These are phyloP conservation scores for Meganola albula DNA, from an alignment of 2,888 invertebrate species.

Conservation along the genomic window DNA sequence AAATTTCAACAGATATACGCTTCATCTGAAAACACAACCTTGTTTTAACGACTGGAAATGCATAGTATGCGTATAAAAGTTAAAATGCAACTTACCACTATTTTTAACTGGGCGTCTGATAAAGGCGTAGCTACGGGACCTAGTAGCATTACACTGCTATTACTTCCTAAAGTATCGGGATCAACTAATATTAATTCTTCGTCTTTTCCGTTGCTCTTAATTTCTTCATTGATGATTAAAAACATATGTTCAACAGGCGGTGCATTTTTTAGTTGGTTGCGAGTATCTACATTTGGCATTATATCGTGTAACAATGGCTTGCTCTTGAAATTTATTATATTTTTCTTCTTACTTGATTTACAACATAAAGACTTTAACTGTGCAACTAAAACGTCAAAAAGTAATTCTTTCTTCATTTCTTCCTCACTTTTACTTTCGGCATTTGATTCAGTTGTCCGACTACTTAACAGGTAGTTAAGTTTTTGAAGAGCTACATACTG, in stretches of 20 bases:
- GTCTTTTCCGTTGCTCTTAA: conserved; percentile 50
- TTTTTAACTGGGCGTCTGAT: conserved; percentile 49
- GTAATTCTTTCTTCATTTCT: conserved; percentile 51
- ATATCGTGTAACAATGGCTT: conserved; percentile 29
- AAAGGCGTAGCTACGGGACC: conserved; percentile 60
- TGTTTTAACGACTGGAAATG: neutral
- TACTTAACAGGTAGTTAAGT: conserved; percentile 49
- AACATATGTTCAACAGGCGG: conserved; percentile 53
- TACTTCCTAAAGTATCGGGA: conserved; percentile 58
- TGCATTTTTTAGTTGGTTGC: conserved; percentile 12
- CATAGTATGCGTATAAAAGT: neutral
- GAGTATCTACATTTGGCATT: conserved; percentile 16
- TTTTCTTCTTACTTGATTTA: conserved; percentile 33
- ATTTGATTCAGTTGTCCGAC: conserved; percentile 30
- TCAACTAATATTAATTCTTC: conserved; percentile 55
- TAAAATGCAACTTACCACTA: conserved; percentile 48
- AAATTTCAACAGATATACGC: conserved; percentile 56
- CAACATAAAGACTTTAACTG: conserved; percentile 64
- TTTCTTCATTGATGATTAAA: conserved; percentile 64
- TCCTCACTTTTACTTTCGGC: conserved; percentile 33
- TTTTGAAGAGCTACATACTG: conserved; percentile 52
- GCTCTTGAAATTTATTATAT: conserved; percentile 21
- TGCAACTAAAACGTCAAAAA: conserved; percentile 60
- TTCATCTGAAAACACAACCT: conserved; percentile 46
- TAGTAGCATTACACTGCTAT: conserved; percentile 59